These are phyloP conservation scores for Ophion obscuratus DNA, from an alignment of 2,888 invertebrate genomes.

Conservation along the genomic window DNA sequence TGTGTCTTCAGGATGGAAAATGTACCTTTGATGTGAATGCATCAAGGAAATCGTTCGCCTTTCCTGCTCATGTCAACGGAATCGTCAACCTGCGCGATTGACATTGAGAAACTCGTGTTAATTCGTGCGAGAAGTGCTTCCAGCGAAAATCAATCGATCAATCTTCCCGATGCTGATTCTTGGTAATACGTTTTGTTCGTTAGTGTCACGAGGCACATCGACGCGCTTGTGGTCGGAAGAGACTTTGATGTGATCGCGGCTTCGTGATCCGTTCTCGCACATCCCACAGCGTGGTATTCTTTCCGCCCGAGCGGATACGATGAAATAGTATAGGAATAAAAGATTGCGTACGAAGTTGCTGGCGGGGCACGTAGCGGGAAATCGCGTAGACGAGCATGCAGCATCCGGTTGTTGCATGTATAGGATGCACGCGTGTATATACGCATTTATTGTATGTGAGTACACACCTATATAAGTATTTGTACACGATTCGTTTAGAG, in stretches of 20 bases:
- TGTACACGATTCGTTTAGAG: conserved; percentile 61
- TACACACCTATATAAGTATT: conserved; percentile 43
- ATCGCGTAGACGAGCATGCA: conserved; percentile 81
- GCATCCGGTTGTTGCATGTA: conserved; percentile 78
- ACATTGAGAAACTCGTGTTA: conserved; percentile 16
- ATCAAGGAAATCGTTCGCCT: not conserved
- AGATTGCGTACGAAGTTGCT: conserved; percentile 42
- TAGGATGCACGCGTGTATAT: conserved; percentile 22
- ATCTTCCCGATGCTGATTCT: conserved; percentile 37
- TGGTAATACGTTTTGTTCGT: conserved; percentile 47
- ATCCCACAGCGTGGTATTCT: conserved; percentile 41
- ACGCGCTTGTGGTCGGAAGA: conserved; percentile 44
- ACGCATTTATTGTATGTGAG: not conserved
- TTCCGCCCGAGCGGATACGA: conserved; percentile 59
- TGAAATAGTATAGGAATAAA: conserved; percentile 52
- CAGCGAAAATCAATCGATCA: conserved; percentile 41
- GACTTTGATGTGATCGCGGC: conserved; percentile 60
- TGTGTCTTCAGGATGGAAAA: not conserved
- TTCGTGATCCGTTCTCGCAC: conserved; percentile 40
- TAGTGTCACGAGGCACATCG: conserved; percentile 43
- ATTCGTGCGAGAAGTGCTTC: conserved; percentile 36
- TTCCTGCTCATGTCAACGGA: conserved; percentile 12
- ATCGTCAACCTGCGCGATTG: not conserved
- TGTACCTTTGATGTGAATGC: too few species aligned
- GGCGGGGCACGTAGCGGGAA: conserved; percentile 81